phyloP scores from a whole-genome alignment of 2,113 vertebrate species.

The Cavia aperea region DNA sequence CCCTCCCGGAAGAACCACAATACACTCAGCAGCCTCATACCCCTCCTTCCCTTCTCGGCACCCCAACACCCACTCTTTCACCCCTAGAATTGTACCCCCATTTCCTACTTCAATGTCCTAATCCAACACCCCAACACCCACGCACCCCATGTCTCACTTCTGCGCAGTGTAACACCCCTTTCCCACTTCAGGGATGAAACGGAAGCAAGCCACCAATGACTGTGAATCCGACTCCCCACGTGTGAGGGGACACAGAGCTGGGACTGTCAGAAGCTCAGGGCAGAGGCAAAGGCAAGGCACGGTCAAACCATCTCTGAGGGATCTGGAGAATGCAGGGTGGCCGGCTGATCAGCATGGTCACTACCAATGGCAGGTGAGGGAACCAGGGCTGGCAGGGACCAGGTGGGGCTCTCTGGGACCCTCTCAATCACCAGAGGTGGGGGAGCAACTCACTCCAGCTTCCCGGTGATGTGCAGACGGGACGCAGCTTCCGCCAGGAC shows the following conservation, averaged over 20 bases:
- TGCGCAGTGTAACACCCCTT: too few relatives aligned
- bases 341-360: rapidly evolving
- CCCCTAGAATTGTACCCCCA: neutral
- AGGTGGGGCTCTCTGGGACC: neutral
- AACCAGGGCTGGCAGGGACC: neutral
- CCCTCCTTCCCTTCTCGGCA: neutral
- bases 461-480: conserved; percentile 59
- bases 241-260: rapidly evolving
- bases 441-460: conserved; percentile 74
- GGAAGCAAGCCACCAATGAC: neutral
- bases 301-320: neutral
- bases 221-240: rapidly evolving
- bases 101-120: neutral
- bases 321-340: neutral
- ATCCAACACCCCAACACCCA: neutral
- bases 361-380: neutral
- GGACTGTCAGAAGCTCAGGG: neutral
- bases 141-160: neutral
- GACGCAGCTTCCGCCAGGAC: conserved; percentile 63
- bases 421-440: neutral
- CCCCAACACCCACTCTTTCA: neutral
- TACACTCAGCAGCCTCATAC: neutral
- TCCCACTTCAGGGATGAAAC: neutral
- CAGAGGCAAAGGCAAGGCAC: neutral
- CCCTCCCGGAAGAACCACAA: rapidly evolving